A percentile compares a stretch with the other conserved stretches of the same genome.
These are phyloP conservation scores for Pantherophis vulpinus DNA, from an alignment of 2,797 vertebrate species.

Conservation along the genomic window DNA sequence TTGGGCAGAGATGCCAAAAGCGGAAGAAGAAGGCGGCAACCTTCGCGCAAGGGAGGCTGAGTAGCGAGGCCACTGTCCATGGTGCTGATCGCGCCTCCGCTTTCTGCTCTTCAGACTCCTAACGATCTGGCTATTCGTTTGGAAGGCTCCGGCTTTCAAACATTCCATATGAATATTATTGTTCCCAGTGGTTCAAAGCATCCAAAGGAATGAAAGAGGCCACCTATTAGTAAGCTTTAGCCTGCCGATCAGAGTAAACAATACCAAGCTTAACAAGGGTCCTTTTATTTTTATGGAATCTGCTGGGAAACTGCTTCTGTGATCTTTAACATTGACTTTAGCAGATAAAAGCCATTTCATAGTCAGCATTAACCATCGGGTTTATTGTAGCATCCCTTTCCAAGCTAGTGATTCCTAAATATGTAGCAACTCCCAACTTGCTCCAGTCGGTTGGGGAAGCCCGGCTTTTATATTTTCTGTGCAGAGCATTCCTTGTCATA, in stretches of 20 bases:
- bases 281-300: background rate
- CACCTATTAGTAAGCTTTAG: background rate
- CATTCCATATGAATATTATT: background rate
- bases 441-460: background rate
- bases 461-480: background rate
- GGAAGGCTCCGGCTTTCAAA: background rate
- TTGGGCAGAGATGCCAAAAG: background rate
- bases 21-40: too few species aligned
- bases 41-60: background rate
- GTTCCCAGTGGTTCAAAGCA: background rate
- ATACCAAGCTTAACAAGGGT: background rate
- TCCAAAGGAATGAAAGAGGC: background rate
- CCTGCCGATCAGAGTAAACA: background rate
- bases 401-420: background rate
- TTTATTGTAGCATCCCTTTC: background rate
- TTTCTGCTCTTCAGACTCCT: background rate
- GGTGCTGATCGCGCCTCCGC: slow-evolving; percentile 53
- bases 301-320: background rate
- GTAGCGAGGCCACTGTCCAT: slow-evolving; percentile 50
- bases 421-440: background rate
- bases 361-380: background rate
- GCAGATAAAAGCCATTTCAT: background rate
- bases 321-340: background rate
- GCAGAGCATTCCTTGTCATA: background rate
- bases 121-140: too few species aligned